These are phyloP conservation scores for Megaceryle torquata DNA, from an alignment of 2,113 vertebrate genomes.

Conservation along the genomic window DNA sequence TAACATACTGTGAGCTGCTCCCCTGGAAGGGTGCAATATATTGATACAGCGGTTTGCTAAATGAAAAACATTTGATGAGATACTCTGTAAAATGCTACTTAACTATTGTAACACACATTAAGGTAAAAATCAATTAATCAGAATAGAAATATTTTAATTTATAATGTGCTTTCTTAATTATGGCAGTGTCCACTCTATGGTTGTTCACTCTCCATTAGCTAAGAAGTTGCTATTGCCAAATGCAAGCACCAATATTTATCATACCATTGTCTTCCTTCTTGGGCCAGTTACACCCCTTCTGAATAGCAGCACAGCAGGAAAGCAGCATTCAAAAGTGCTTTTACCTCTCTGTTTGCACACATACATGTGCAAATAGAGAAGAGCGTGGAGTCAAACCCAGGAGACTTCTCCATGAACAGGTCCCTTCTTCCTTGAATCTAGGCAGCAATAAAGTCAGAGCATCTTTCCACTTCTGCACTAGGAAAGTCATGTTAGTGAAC, in stretches of 20 bases:
- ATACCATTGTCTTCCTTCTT: neutral
- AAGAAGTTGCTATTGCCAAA: neutral
- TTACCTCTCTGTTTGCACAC: neutral
- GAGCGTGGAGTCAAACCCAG: neutral
- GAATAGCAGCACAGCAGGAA: neutral
- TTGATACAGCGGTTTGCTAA: neutral
- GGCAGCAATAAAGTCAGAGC: neutral
- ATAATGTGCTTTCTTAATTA: neutral
- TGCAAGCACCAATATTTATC: neutral
- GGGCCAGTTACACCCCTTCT: neutral
- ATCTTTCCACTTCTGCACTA: neutral
- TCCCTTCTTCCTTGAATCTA: neutral
- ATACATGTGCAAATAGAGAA: neutral
- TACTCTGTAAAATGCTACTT: neutral
- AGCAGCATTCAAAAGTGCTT: neutral
- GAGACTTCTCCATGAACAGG: neutral
- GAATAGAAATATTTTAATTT: neutral
- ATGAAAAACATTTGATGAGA: neutral
- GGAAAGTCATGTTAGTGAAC: neutral
- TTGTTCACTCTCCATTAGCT: neutral
- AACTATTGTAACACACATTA: neutral
- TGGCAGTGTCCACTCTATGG: neutral
- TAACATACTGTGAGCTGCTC: neutral
- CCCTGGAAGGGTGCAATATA: neutral
- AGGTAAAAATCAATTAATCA: neutral